These are phyloP conservation scores for Cyprinodon brontotheroides DNA, from an alignment of 2,113 vertebrate genomes.

Conservation along the genomic window DNA sequence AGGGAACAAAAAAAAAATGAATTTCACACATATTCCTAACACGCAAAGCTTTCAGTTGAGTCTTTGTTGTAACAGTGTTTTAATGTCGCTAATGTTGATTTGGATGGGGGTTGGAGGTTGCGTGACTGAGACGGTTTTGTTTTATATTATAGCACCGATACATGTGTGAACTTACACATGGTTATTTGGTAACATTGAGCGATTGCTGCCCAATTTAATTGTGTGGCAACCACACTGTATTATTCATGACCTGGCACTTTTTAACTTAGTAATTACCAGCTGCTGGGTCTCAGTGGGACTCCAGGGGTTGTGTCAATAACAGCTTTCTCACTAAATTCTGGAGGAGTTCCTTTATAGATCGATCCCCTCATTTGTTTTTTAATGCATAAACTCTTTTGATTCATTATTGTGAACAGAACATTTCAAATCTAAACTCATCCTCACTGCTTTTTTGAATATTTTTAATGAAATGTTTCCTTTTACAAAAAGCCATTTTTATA, in stretches of 20 bases:
- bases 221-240: constrained; percentile 77
- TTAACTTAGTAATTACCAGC: constrained; percentile 80
- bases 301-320: constrained; percentile 70
- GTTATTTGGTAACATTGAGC: constrained; percentile 82
- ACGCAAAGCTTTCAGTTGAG: constrained; percentile 5
- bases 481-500: too few species aligned
- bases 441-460: too few species aligned
- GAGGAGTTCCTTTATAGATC: constrained; percentile 9
- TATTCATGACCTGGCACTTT: constrained; percentile 78
- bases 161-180: constrained; percentile 75
- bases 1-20: constrained; percentile 25
- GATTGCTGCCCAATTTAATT: constrained; percentile 80
- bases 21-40: constrained; percentile 6
- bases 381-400: background rate
- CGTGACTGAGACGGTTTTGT: constrained; percentile 20
- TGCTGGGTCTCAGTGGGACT: constrained; percentile 66
- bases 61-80: constrained; percentile 41
- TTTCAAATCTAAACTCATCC: too few species aligned
- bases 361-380: background rate
- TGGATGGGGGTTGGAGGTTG: background rate
- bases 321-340: constrained; percentile 64
- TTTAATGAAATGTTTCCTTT: too few species aligned
- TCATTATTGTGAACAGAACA: background rate
- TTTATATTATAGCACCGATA: constrained; percentile 55
- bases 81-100: constrained; percentile 33